Evolutionary conservation across 2,797 vertebrate species (phyloP).

Genomic region (Alfaro cultratus): DNA sequence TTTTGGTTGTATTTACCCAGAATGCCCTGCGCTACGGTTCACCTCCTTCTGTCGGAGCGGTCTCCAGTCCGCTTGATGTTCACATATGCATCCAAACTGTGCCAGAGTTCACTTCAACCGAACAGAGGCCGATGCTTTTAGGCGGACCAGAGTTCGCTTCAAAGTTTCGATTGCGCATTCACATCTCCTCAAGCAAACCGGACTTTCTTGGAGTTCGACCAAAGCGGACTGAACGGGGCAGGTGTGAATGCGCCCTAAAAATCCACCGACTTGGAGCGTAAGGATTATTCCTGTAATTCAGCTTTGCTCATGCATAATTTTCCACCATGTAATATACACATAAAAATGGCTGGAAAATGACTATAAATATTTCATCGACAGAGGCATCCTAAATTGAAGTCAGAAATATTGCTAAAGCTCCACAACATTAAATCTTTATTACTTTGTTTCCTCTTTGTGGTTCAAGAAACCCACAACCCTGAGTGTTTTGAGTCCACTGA

Average conservation of each 20-base stretch:
- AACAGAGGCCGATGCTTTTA: too few relatives aligned
- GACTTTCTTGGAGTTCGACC: too few relatives aligned
- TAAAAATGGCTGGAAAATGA: not conserved
- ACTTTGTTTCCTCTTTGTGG: constrained; percentile 1
- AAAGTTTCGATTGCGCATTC: too few relatives aligned
- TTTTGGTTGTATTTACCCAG: too few relatives aligned
- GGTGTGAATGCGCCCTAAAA: not conserved
- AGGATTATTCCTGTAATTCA: not conserved
- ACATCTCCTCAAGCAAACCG: too few relatives aligned
- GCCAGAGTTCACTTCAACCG: too few relatives aligned
- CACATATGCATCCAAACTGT: too few relatives aligned
- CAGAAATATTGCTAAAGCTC: constrained; percentile 7
- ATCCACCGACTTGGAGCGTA: not conserved
- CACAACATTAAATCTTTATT: constrained; percentile 3
- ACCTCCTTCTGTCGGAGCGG: too few relatives aligned
- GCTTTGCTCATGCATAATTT: constrained; percentile 3
- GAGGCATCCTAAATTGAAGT: not conserved
- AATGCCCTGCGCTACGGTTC: too few relatives aligned
- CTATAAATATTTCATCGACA: not conserved
- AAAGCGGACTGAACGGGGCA: too few relatives aligned
- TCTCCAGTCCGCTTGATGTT: too few relatives aligned
- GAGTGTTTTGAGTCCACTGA: not conserved
- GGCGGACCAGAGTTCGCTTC: too few relatives aligned
- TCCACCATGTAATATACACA: not conserved
- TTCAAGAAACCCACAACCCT: not conserved